Conservation (phyloP, 2,888 invertebrate species). For the Eupithecia vulgata region DNA sequence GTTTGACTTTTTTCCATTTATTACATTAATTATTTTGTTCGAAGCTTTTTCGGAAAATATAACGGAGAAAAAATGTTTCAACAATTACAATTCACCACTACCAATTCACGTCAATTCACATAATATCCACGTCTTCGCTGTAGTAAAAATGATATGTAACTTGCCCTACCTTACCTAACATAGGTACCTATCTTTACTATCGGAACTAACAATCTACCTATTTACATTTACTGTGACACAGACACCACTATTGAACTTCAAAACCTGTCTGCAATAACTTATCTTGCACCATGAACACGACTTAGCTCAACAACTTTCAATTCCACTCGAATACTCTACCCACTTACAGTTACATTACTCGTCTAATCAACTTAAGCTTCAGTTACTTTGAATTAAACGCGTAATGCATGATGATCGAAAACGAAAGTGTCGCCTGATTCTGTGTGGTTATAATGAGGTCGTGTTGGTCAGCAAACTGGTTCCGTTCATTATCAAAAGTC, state of each 20-base stretch:
- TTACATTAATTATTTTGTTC: no score
- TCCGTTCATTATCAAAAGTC: conserved; percentile 82
- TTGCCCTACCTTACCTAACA: background rate
- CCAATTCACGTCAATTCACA: no score
- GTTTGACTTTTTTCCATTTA: no score
- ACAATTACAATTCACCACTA: no score
- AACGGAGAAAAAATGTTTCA: no score
- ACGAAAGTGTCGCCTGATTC: conserved; percentile 49
- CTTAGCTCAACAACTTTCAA: conserved; percentile 34
- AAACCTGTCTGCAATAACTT: conserved; percentile 66
- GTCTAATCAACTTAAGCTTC: conserved; percentile 40
- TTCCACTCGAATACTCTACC: conserved; percentile 38
- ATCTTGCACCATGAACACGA: conserved; percentile 49
- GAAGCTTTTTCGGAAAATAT: no score
- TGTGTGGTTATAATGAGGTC: conserved; percentile 70
- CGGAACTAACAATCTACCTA: background rate
- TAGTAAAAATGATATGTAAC: background rate
- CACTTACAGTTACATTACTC: conserved; percentile 58
- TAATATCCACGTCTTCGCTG: no score
- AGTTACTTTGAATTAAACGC: conserved; percentile 45
- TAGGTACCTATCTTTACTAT: background rate
- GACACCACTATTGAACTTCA: conserved; percentile 25
- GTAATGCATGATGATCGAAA: conserved; percentile 59
- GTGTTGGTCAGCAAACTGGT: conserved; percentile 82
- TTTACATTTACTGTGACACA: conserved; percentile 8